Evolutionary conservation across 2,797 vertebrate genomes (phyloP).

Genomic region (Acridotheres tristis): DNA sequence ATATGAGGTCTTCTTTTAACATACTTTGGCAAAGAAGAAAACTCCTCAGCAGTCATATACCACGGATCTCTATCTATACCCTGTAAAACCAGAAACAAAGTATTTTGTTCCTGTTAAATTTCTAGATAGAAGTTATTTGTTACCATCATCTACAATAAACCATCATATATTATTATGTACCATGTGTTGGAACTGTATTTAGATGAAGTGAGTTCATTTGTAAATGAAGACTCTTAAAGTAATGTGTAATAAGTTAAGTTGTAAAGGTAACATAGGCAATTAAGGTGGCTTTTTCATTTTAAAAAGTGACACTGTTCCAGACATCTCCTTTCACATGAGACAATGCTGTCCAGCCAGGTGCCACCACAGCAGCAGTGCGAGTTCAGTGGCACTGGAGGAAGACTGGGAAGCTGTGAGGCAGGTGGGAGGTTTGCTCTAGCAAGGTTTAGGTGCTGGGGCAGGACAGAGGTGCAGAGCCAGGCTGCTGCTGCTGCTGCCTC

Average conservation of each 20-base stretch:
- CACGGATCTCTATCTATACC: slow-evolving; percentile 32
- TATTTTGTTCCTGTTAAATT: slow-evolving; percentile 40
- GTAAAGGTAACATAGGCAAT: slow-evolving; percentile 37
- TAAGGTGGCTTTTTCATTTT: slow-evolving; percentile 31
- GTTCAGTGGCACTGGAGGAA: neutral
- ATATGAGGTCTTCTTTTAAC: slow-evolving; percentile 52
- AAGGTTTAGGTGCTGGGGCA: neutral
- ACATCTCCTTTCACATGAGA: neutral
- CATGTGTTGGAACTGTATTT: slow-evolving; percentile 62
- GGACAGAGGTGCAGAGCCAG: neutral
- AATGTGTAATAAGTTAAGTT: slow-evolving; percentile 58
- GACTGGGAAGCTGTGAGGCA: neutral
- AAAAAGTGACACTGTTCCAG: neutral
- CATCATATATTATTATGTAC: slow-evolving; percentile 51
- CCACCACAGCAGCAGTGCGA: neutral
- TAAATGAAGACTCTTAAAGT: slow-evolving; percentile 58
- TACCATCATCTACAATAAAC: slow-evolving; percentile 38
- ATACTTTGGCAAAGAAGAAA: slow-evolving; percentile 57
- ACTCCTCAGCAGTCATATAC: slow-evolving; percentile 48
- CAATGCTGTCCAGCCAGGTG: neutral
- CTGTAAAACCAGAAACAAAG: slow-evolving; percentile 46
- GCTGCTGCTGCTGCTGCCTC: neutral
- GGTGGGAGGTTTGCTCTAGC: neutral
- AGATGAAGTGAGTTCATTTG: slow-evolving; percentile 64
- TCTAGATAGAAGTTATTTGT: slow-evolving; percentile 58